Evolutionary conservation across 2,888 invertebrate genomes (phyloP).

Genomic region (Trissolcus japonicus): DNA sequence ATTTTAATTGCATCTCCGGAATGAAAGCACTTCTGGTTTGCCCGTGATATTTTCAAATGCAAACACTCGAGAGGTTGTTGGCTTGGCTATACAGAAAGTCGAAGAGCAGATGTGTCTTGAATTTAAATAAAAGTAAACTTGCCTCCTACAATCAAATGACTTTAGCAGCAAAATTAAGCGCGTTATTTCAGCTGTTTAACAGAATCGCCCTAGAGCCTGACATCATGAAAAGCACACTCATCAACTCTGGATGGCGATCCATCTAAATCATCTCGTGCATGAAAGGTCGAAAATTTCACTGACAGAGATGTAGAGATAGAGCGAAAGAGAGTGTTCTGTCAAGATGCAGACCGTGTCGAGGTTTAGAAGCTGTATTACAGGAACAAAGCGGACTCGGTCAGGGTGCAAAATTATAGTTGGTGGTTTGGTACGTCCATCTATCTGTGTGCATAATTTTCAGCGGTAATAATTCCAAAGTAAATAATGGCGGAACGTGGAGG

Average conservation of each 20-base stretch:
- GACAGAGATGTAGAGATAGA: no score
- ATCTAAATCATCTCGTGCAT: no score
- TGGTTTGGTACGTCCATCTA: background rate
- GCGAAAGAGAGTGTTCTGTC: no score
- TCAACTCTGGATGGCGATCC: no score
- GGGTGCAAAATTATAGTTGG: background rate
- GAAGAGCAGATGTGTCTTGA: background rate
- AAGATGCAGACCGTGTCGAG: background rate
- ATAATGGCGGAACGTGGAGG: conserved; percentile 52
- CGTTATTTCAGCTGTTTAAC: no score
- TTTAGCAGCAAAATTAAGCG: conserved; percentile 1
- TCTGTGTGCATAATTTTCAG: conserved; percentile 24
- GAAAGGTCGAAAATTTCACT: no score
- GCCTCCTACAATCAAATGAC: no score
- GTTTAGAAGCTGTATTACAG: background rate
- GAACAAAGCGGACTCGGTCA: background rate
- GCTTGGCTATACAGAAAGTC: background rate
- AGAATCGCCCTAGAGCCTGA: no score
- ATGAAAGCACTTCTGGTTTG: background rate
- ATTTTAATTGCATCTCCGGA: conserved; percentile 2
- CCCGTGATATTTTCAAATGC: conserved; percentile 3
- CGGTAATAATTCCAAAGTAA: conserved; percentile 50
- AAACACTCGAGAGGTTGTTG: conserved; percentile 13
- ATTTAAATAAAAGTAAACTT: background rate
- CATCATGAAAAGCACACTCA: no score